Conservation (phyloP, 2,797 vertebrate species). For the Mycteria americana region DNA sequence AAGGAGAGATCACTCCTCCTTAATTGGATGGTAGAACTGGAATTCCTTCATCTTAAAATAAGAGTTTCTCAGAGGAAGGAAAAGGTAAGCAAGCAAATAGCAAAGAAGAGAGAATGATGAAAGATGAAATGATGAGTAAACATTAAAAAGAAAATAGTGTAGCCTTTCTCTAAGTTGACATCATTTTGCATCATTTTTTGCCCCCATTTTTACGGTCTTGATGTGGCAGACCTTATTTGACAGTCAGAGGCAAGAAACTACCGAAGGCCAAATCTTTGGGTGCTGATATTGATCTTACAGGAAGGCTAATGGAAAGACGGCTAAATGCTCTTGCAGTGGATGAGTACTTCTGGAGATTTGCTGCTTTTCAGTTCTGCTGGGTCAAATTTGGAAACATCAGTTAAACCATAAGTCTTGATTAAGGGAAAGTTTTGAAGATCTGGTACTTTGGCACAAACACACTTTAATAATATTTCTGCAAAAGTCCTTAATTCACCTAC, state of each 20-base stretch:
- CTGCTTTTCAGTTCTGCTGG: neutral
- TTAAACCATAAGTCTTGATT: neutral
- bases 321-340: neutral
- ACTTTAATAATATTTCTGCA: neutral
- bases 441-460: neutral
- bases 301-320: neutral
- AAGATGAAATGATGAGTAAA: neutral
- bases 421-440: neutral
- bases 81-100: neutral
- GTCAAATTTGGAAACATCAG: neutral
- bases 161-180: neutral
- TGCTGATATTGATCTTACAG: neutral
- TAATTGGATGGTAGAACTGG: neutral
- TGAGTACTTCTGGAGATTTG: neutral
- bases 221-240: neutral
- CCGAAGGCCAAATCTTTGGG: neutral
- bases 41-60: neutral
- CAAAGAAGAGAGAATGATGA: neutral
- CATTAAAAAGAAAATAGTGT: neutral
- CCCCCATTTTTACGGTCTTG: neutral
- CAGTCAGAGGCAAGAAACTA: neutral
- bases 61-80: neutral
- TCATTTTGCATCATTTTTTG: neutral
- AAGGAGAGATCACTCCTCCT: neutral
- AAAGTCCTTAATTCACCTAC: neutral